Evolutionary conservation across 2,113 vertebrate genomes (phyloP), one percentile per base, ranked within the genome.

Genomic region (Hemiscyllium ocellatum): DNA sequence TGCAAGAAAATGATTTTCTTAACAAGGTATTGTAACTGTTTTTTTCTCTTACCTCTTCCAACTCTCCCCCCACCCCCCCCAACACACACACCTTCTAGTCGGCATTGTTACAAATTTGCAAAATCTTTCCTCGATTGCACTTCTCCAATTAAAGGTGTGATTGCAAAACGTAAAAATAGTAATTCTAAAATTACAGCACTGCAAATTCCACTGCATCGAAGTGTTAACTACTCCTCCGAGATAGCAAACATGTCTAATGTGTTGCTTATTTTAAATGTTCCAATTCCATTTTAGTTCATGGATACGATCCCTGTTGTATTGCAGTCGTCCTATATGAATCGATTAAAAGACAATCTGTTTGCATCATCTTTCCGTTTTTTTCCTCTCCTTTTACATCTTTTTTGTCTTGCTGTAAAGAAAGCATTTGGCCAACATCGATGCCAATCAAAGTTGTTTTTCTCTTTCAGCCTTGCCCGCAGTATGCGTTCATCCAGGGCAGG

Each of bases 361-460:
- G 66, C 93, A 95, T 95, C 68, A 95, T 37, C 93, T 50, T 50
- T 29, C 93, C 6, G 20, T 24, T 24, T 70, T 37, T 5, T 69
- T 20, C 2, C 33, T 19, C 29, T 76, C 8, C 52, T 33, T 70
- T 47, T 37, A n/a, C 29, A 70, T 95, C 66, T 65, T 56, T 61
- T 61, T 66, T 50, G 13, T 70, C n/a, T 68, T 26, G 42, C 68
- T 95, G 66, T 50, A 95, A 50, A 72, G 93, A 95, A 95, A 95
- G 93, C 93, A 95, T 95, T 95, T 95, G 93, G 93, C 93, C 93
- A 95, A 95, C 93, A 70, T 95, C 93, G 93, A 95, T 95, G 93
- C 93, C 93, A 95, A 95, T 95, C 93, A 95, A 95, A 95, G 66
- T 95, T 95, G 93, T 95, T 95, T 95, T 95, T 95, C 93, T 95